Percentiles rank a stretch among this genome's conserved stretches.
Evolutionary conservation across 1,140 invertebrate species (phyloP).

Genomic region (Euwallacea similis): DNA sequence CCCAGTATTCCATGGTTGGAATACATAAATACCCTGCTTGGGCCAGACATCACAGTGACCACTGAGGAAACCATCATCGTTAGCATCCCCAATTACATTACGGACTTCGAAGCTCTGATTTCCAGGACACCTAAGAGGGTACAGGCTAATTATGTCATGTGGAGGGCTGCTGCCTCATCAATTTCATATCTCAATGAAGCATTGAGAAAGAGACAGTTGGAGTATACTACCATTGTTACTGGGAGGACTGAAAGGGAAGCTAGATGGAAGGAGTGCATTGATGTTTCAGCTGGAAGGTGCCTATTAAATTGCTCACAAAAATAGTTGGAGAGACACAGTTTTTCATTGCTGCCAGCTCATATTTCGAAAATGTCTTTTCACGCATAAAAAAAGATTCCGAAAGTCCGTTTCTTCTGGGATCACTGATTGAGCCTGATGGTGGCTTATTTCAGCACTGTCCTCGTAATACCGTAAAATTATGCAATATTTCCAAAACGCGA

Average conservation of each 20-base stretch:
- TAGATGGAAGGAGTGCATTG: conserved; percentile 63
- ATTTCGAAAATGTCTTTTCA: too few species aligned
- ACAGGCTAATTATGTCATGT: conserved; percentile 68
- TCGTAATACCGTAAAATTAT: too few species aligned
- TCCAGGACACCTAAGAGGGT: conserved; percentile 60
- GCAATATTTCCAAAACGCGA: too few species aligned
- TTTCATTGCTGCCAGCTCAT: conserved; percentile 57
- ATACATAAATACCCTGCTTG: conserved; percentile 63
- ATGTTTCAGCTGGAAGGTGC: conserved; percentile 55
- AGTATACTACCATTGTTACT: conserved; percentile 59
- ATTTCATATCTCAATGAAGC: conserved; percentile 61
- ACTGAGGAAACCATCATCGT: conserved; percentile 61
- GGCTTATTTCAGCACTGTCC: too few species aligned
- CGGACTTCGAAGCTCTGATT: conserved; percentile 59
- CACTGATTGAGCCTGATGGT: too few species aligned
- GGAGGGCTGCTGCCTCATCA: conserved; percentile 60
- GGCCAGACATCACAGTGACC: conserved; percentile 48
- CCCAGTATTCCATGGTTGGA: conserved; percentile 67
- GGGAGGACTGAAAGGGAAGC: conserved; percentile 60
- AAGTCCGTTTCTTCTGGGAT: too few species aligned
- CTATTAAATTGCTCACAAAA: too few species aligned
- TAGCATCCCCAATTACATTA: conserved; percentile 63
- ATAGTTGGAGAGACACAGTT: conserved; percentile 48
- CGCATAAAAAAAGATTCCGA: too few species aligned
- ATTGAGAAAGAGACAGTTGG: conserved; percentile 58